phyloP scores from a whole-genome alignment of 2,797 vertebrate genomes.

The Hypotaenidia philippensis region DNA sequence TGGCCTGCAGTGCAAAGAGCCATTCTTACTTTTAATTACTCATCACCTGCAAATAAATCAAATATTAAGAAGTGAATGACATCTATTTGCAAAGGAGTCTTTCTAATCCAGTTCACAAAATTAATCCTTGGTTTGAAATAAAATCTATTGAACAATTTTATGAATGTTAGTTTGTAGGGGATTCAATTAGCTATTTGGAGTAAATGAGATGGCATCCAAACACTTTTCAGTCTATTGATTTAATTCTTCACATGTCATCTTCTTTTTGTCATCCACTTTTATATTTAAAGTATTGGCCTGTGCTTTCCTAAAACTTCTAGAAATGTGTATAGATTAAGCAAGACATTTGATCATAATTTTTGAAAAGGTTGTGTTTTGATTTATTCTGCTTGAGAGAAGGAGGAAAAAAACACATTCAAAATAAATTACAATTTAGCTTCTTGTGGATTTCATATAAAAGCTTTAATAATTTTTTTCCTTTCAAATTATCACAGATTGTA shows the following conservation, averaged over 20 bases:
- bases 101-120: constrained; percentile 16
- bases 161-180: neutral
- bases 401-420: neutral
- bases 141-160: neutral
- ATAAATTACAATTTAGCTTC: neutral
- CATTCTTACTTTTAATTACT: constrained; percentile 41
- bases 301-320: neutral
- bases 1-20: neutral
- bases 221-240: neutral
- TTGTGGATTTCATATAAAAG: neutral
- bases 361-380: neutral
- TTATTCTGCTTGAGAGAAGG: too few relatives aligned
- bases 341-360: neutral
- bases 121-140: constrained; percentile 48
- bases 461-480: neutral
- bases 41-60: constrained; percentile 16
- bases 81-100: neutral
- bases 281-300: neutral
- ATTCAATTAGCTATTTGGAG: constrained; percentile 24
- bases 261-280: neutral
- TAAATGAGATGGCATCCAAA: neutral
- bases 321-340: neutral
- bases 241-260: neutral
- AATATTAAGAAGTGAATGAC: constrained; percentile 20
- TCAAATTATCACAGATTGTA: neutral